These are phyloP conservation scores for Microcebus ravelobensis DNA, from an alignment of 2,113 vertebrate genomes.

Conservation along the genomic window DNA sequence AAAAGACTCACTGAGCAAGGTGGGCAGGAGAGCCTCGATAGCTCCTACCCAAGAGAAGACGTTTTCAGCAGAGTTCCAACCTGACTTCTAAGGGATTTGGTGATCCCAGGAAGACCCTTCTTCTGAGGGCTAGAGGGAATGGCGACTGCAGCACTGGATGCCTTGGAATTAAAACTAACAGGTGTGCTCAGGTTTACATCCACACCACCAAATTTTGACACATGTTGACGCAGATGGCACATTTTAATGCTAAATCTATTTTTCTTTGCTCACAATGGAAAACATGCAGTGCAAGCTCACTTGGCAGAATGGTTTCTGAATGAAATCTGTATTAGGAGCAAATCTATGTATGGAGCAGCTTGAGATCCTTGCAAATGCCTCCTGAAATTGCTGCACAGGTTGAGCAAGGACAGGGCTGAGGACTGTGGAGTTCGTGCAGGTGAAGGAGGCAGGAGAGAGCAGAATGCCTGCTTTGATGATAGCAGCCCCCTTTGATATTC, in stretches of 20 bases:
- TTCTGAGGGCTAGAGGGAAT: slow-evolving; percentile 32
- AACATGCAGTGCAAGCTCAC: slow-evolving; percentile 71
- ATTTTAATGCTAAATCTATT: slow-evolving; percentile 81
- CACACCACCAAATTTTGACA: slow-evolving; percentile 72
- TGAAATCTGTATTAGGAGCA: slow-evolving; percentile 75
- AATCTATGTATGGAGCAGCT: not conserved
- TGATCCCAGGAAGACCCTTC: not conserved
- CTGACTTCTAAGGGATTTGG: slow-evolving; percentile 44
- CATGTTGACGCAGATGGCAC: slow-evolving; percentile 82
- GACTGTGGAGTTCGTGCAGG: accelerated
- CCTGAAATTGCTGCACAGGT: accelerated
- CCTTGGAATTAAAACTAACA: slow-evolving; percentile 78
- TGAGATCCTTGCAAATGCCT: not conserved
- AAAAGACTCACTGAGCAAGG: not conserved
- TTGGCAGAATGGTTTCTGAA: slow-evolving; percentile 78
- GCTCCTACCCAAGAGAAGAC: not conserved
- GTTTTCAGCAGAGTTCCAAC: slow-evolving; percentile 10
- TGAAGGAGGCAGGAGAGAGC: not conserved
- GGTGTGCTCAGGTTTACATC: slow-evolving; percentile 77
- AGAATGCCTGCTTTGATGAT: not conserved
- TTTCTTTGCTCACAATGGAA: slow-evolving; percentile 77
- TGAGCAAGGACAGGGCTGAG: not conserved
- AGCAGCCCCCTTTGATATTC: not conserved
- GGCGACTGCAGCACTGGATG: not conserved
- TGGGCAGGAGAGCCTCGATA: not conserved